phyloP scores from a whole-genome alignment of 2,797 vertebrate genomes.

The Lagothrix lagotricha region DNA sequence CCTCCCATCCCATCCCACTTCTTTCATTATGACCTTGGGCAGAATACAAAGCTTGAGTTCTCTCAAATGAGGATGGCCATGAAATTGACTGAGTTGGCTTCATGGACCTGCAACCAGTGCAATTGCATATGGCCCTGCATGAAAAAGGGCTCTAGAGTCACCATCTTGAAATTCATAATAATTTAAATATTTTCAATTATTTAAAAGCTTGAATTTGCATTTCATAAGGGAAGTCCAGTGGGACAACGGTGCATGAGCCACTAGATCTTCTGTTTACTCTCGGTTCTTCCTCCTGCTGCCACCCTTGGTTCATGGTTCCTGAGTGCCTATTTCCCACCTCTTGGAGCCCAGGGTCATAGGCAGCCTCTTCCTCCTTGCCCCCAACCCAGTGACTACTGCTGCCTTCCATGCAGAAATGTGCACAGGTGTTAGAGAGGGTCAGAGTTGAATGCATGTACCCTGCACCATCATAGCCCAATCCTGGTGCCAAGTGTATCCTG shows the following conservation, averaged over 20 bases:
- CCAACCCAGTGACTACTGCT: neutral
- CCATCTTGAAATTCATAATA: neutral
- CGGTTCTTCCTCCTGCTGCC: neutral
- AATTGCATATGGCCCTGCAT: neutral
- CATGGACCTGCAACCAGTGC: neutral
- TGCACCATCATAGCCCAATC: neutral
- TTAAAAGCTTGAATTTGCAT: neutral
- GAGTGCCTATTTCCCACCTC: neutral
- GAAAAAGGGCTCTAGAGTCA: neutral
- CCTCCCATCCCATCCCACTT: neutral
- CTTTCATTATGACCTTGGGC: neutral
- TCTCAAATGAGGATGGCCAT: neutral
- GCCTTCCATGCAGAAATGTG: neutral
- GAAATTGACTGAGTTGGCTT: neutral
- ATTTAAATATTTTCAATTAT: neutral
- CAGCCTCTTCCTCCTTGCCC: neutral
- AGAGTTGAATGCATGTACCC: neutral
- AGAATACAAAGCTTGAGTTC: neutral
- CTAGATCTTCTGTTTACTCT: neutral
- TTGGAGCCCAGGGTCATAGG: neutral
- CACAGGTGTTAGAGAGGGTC: neutral
- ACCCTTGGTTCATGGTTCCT: neutral
- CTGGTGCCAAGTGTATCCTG: neutral
- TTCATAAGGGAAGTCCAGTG: neutral
- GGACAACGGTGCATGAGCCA: neutral